Evolutionary conservation across 2,113 vertebrate species (phyloP), one percentile per base, ranked within the genome.

Genomic region (Cacatua alba): DNA sequence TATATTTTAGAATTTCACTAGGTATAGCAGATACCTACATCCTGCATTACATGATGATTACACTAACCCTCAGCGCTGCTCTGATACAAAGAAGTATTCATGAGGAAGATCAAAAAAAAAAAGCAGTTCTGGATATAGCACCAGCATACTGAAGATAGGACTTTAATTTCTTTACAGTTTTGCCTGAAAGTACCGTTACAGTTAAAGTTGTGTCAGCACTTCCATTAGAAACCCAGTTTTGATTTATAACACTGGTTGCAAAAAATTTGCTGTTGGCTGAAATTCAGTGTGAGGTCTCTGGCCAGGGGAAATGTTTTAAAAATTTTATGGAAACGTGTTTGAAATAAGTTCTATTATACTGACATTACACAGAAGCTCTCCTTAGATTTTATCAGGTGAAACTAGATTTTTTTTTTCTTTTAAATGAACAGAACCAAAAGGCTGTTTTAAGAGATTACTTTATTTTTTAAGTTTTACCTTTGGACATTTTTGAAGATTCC

Each of bases 161-260:
- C 43, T 85, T n/a, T 52, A 41, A 94, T 97, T 97, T 96, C 96
- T 91, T 74, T 25, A 71, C 39, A 85, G 78, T 49, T 94, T 95
- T 93, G 96, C 95, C 97, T 86, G 95, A 60, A 94, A 85, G 18
- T 96, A 93, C 88, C 1, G 17, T 88, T 97, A 97, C 95, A 97
- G 97, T 97, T 97, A 94, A 97, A 95, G 80, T 96, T 83, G 74
- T 97, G 97, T 97, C 97, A 97, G 91, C 83, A 63, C 69, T 97
- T 97, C 92, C 96, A 97, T 98, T 97, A 97, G 95, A 96, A 98
- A 95, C 76, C 49, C 71, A 39, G 82, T 79, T 98, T 95, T 98
- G 97, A 98, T 98, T 98, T 97, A 98, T 98, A 97, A 95, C 95
- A 44, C 74, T 17, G 4, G 53, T 91, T 96, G 86, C 62, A 89